Conservation (phyloP, 2,888 invertebrate species). For the Cheilosia variabilis region DNA sequence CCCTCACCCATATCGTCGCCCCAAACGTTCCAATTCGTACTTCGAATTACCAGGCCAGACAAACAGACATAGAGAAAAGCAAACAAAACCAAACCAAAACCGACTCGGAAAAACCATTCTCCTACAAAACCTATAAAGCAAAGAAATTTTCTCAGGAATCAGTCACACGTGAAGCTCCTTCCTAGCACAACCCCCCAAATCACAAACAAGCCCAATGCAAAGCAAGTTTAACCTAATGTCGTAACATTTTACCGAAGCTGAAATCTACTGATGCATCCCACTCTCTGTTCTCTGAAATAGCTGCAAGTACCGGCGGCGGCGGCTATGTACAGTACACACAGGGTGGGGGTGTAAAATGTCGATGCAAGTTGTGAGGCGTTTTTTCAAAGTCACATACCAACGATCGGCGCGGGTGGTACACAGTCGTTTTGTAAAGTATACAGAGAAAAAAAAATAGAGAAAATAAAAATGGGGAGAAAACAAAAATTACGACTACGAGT, state of each 20-base stretch:
- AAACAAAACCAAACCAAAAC: neutral
- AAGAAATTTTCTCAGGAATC: conserved; percentile 32
- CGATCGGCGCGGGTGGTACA: neutral
- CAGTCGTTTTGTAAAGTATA: conserved; percentile 47
- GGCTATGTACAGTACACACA: neutral
- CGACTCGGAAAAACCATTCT: neutral
- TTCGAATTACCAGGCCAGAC: conserved; percentile 46
- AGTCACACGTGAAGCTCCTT: conserved; percentile 49
- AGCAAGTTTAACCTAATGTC: conserved; percentile 45
- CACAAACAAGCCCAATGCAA: conserved; percentile 20
- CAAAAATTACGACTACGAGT: conserved; percentile 4
- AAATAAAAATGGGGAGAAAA: neutral
- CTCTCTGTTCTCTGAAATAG: conserved; percentile 1
- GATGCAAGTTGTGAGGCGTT: conserved; percentile 16
- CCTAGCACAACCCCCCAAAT: conserved; percentile 29
- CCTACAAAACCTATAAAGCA: neutral
- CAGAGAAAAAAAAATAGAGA: conserved; percentile 11
- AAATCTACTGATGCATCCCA: conserved; percentile 2
- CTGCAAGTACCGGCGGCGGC: conserved; percentile 28
- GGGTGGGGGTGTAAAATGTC: conserved; percentile 9
- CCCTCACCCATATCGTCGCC: conserved; percentile 4
- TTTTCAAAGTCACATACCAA: conserved; percentile 34
- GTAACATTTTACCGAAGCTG: conserved; percentile 39
- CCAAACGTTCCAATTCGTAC: conserved; percentile 41
- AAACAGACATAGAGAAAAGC: conserved; percentile 39